Evolutionary conservation across 2,888 invertebrate genomes (phyloP).

Genomic region (Drosophila helvetica): DNA sequence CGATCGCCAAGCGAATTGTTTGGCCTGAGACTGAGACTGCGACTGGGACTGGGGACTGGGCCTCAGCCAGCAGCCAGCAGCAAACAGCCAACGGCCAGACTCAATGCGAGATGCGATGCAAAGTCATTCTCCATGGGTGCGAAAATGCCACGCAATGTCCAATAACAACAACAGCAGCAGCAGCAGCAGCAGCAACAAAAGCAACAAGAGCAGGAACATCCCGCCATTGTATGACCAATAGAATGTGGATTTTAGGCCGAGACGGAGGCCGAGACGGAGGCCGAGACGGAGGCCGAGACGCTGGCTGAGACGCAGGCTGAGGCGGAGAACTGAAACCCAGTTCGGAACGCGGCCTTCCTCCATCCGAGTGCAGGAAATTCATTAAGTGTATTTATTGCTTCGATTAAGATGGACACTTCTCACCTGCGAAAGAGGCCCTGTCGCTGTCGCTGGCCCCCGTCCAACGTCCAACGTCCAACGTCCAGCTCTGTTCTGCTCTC

Average conservation of each 20-base stretch:
- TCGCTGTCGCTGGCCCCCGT: not conserved
- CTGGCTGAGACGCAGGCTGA: slow-evolving; percentile 18
- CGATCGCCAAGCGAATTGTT: slow-evolving; percentile 62
- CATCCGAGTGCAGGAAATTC: slow-evolving; percentile 76
- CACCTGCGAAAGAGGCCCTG: slow-evolving; percentile 67
- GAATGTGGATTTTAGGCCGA: slow-evolving; percentile 54
- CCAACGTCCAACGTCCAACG: no score
- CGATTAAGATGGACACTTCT: slow-evolving; percentile 80
- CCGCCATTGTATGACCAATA: slow-evolving; percentile 72
- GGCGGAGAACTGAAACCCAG: slow-evolving; percentile 7
- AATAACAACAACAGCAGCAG: slow-evolving; percentile 19
- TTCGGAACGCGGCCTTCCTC: slow-evolving; percentile 31
- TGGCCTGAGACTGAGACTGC: slow-evolving; percentile 20
- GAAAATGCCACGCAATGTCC: slow-evolving; percentile 77
- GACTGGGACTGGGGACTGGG: slow-evolving; percentile 1
- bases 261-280: slow-evolving; percentile 21
- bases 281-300: slow-evolving; percentile 26
- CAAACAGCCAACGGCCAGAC: not conserved
- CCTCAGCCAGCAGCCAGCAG: not conserved
- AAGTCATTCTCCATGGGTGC: slow-evolving; percentile 68
- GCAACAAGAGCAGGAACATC: not conserved
- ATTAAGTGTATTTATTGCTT: slow-evolving; percentile 81
- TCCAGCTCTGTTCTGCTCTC: slow-evolving; percentile 20
- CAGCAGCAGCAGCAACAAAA: slow-evolving; percentile 40
- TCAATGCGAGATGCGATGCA: slow-evolving; percentile 25